Base-by-base conservation (phyloP, 2,797 vertebrate species). In the Silurus lanzhouensis region DNA sequence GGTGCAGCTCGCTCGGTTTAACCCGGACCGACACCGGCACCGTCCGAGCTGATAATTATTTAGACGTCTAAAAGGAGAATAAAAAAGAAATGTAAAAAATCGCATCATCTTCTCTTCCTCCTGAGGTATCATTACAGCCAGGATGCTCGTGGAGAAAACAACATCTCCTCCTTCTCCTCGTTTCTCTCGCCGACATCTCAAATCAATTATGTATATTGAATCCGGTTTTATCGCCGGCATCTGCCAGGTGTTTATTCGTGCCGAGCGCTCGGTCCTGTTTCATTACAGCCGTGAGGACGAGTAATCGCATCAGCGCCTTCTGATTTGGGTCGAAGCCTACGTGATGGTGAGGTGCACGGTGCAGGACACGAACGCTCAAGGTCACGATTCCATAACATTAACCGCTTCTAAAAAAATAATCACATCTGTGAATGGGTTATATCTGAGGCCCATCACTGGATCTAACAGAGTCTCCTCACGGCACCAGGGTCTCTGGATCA, bases 201-300 rank as follows among this genome's bases (percentile, higher is more conserved):
- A 89, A 90, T 90, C 90, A 89, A 90, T 89, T 89, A 88, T 84
- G 87, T 63, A 87, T 88, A 89, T 88, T 85, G 85, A 89, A 87
- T 86, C 66, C 6, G 66, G 82, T 89, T 78, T 86, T 88, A 87
- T 86, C 80, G 27, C 74, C 71, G 76, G 85, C 84, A 88, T 90
- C 84, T 79, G 83, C 81, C 81, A 85, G 82, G 81, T 89, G 85
- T 88, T 89, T 86, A 83, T 88, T 83, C 85, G 83, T 44, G n/a
- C 81, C 0, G 79, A 82, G 78, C 20, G 66, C 81, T 55, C 77
- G 81, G 79, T 17, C 72, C 61, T 79, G 44, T 85, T 87, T 85
- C 86, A 85, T 87, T 75, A 87, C 48, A 46, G 81, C 5, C 46
- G 48, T 57, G 48, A 68, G 72, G 46, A 66, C 52, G 66, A 81